Percentiles rank a stretch among this genome's conserved stretches.
phyloP scores from a whole-genome alignment of 2,888 invertebrate genomes.

The Morpho helenor region DNA sequence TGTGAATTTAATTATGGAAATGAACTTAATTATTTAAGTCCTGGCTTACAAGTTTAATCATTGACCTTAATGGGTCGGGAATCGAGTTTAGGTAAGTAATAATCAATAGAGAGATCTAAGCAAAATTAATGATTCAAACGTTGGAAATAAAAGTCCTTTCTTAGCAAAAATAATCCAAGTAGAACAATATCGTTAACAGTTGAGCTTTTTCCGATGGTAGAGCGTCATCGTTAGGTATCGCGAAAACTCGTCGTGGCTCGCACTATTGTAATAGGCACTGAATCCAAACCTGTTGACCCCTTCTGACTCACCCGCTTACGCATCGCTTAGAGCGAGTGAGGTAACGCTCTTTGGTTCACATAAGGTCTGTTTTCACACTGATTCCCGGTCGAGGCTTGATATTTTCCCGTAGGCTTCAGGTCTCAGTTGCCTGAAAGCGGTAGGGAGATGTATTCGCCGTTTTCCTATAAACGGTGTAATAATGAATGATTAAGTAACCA shows the following conservation, averaged over 20 bases:
- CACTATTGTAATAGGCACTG: slow-evolving; percentile 28
- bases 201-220: slow-evolving; percentile 62
- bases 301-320: slow-evolving; percentile 55
- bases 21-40: no score
- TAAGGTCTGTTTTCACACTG: slow-evolving; percentile 50
- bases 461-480: slow-evolving; percentile 38
- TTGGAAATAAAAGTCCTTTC: slow-evolving; percentile 17
- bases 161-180: slow-evolving; percentile 20
- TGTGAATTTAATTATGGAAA: no score
- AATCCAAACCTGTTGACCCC: slow-evolving; percentile 33
- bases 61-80: no score
- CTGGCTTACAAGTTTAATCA: no score
- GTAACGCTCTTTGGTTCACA: slow-evolving; percentile 26
- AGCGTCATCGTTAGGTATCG: slow-evolving; percentile 47
- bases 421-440: slow-evolving; percentile 60
- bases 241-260: slow-evolving; percentile 30
- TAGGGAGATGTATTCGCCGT: slow-evolving; percentile 34
- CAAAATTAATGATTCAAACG: slow-evolving; percentile 1
- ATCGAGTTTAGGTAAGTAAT: no score
- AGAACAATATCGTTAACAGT: slow-evolving; percentile 64
- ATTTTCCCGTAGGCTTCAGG: slow-evolving; percentile 70
- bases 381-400: slow-evolving; percentile 69
- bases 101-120: no score
- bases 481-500: slow-evolving; percentile 68
- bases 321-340: slow-evolving; percentile 46